Percentiles rank a stretch among this genome's conserved stretches.
Evolutionary conservation across 1,140 invertebrate species (phyloP).

Genomic region (Diuraphis noxia): DNA sequence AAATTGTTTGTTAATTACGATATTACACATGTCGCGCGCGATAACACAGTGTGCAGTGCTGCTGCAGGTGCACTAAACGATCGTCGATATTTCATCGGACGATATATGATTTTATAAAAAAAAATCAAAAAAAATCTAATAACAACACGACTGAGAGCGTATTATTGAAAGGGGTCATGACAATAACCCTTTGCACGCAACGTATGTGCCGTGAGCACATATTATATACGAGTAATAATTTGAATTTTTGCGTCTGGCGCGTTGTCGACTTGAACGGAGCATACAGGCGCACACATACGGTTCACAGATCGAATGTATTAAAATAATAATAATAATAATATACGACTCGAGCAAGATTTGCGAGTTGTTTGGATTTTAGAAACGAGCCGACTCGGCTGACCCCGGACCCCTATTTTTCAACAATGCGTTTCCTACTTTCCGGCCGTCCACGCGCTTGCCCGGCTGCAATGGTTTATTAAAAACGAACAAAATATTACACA

Average conservation of each 20-base stretch:
- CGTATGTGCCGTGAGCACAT: neutral
- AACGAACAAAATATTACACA: neutral
- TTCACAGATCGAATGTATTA: neutral
- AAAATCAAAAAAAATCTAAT: slow-evolving; percentile 12
- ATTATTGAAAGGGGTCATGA: slow-evolving; percentile 22
- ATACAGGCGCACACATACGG: neutral
- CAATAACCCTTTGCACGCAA: slow-evolving; percentile 27
- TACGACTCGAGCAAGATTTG: neutral
- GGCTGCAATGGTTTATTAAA: neutral
- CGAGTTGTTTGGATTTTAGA: neutral
- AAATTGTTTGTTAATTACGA: slow-evolving; percentile 52
- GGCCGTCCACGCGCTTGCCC: neutral
- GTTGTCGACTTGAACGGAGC: neutral
- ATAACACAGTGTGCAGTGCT: neutral
- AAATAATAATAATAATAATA: neutral
- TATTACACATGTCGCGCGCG: slow-evolving; percentile 49
- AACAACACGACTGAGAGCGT: slow-evolving; percentile 13
- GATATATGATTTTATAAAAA: slow-evolving; percentile 9
- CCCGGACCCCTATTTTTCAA: neutral
- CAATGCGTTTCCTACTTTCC: neutral
- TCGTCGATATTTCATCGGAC: slow-evolving; percentile 42
- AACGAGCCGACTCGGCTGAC: neutral
- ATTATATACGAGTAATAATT: too few species aligned
- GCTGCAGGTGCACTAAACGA: slow-evolving; percentile 54
- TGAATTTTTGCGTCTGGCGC: neutral